Evolutionary conservation across 2,888 invertebrate species (phyloP).

Genomic region (Drosophila mulleri): DNA sequence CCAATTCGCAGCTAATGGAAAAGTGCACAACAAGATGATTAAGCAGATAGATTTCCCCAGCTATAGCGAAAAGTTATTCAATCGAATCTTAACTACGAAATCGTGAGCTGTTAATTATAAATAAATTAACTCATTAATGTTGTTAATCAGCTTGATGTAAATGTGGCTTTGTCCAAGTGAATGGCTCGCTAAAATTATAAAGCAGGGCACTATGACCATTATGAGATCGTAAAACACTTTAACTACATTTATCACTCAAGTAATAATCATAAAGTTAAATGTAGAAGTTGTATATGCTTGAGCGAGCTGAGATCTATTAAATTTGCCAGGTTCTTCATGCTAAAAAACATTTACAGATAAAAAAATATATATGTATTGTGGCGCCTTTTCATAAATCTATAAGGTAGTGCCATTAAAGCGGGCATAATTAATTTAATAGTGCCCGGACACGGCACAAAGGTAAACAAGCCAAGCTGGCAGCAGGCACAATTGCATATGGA

Average conservation of each 20-base stretch:
- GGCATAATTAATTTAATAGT: constrained; percentile 74
- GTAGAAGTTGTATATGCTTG: too few species aligned
- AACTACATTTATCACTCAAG: constrained; percentile 33
- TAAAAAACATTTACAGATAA: constrained; percentile 48
- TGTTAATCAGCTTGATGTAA: neutral
- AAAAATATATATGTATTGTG: constrained; percentile 14
- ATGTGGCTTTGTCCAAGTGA: too few species aligned
- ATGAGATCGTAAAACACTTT: constrained; percentile 24
- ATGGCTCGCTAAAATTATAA: too few species aligned
- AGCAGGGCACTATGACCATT: neutral
- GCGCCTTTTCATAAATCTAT: constrained; percentile 59
- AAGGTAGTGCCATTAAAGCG: constrained; percentile 57
- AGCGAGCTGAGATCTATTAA: constrained; percentile 17
- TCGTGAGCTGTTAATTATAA: constrained; percentile 5
- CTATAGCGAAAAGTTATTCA: neutral
- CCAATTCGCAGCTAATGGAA: constrained; percentile 11
- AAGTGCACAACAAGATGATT: constrained; percentile 30
- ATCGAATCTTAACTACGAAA: neutral
- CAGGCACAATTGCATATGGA: constrained; percentile 23
- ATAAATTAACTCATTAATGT: neutral
- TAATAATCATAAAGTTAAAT: constrained; percentile 15
- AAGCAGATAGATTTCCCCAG: constrained; percentile 18
- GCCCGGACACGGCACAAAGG: constrained; percentile 45
- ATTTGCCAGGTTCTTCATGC: constrained; percentile 42
- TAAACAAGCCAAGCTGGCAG: constrained; percentile 40